Evolutionary conservation across 2,888 invertebrate genomes (phyloP), one percentile per base, ranked within the genome.

Genomic region (Temnothorax unifasciatus): DNA sequence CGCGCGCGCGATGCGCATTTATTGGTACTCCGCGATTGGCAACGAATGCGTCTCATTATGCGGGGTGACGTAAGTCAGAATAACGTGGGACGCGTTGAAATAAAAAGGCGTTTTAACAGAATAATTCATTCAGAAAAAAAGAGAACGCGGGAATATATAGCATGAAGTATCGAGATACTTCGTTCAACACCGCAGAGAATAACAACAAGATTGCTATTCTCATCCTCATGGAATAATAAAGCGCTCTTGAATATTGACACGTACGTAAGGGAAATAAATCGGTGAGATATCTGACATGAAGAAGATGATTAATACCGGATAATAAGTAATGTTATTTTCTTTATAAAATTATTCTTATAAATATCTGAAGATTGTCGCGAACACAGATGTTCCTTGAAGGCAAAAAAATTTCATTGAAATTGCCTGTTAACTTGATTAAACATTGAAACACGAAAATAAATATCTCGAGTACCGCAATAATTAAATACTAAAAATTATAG

Each of bases 161-260:
- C 29, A n/a, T 29, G n/a, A 50, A 77, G 9, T 54, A 57, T 54
- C 54, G 29, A 69, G 54, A 54, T 68, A 57, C 77, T 77, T 29
- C 34, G 29, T 47, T 47, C 38, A 57, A 59, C 82, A 18, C 15
- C 11, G 52, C 15, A 61, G 50, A 68, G 25, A 29, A 63, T 64
- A 74, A 82, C 25, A 74, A 82, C n/a, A 63, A 86, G 92, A 92
- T 79, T 92, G 89, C 84, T 82, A 90, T 74, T 86, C 90, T 73
- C 79, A 87, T 61, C 88, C 91, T 44, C 90, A 90, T 81, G 90
- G 89, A 54, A 90, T 91, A 85, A 93, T 86, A 94, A 93, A 86
- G 92, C 93, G 84, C 91, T 93, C 52, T 89, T 94, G 61, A 94
- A 94, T 84, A 92, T 93, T 50, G 93, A 94, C 84, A 92, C 94